Evolutionary conservation across 2,888 invertebrate genomes (phyloP).

Genomic region (Rhaphigaster nebulosa): DNA sequence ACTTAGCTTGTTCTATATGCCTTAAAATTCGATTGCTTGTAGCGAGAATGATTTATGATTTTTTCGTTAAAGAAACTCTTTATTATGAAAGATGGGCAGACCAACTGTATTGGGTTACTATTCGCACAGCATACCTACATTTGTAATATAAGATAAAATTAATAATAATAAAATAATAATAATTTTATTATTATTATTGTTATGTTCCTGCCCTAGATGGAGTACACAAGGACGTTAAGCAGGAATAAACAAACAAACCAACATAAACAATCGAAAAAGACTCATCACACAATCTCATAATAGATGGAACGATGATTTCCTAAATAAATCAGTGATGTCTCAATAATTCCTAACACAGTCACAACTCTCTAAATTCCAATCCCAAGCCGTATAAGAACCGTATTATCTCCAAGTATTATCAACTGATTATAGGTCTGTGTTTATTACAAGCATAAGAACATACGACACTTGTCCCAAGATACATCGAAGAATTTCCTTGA

Average conservation of each 20-base stretch:
- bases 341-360: not conserved
- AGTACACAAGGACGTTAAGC: no score
- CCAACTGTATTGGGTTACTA: no score
- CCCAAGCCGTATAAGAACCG: not conserved
- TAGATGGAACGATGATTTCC: not conserved
- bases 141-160: no score
- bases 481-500: not conserved
- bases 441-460: not conserved
- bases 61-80: no score
- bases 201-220: no score
- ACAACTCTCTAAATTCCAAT: not conserved
- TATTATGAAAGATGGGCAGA: no score
- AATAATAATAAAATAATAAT: no score
- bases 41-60: no score
- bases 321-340: not conserved
- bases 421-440: not conserved
- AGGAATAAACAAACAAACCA: not conserved
- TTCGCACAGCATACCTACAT: no score
- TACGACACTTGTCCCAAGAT: not conserved
- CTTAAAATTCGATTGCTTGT: no score
- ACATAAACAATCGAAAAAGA: not conserved
- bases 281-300: not conserved
- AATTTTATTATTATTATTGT: no score
- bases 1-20: no score
- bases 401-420: not conserved